Conservation (phyloP, 2,797 vertebrate species). For the Apogon talboti region DNA sequence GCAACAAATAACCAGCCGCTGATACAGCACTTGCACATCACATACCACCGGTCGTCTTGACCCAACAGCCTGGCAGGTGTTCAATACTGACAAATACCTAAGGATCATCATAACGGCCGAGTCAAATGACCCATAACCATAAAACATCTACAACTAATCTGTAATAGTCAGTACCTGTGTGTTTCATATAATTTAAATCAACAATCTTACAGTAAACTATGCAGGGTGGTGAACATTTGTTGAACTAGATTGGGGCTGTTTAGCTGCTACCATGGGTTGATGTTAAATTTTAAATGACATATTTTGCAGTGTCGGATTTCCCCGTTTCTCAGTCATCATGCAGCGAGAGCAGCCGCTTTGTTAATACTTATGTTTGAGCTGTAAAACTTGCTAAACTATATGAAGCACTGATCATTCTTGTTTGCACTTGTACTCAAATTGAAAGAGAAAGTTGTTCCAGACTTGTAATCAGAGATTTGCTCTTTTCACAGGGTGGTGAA, state of each 20-base stretch:
- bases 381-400: background rate
- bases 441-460: constrained; percentile 3
- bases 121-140: background rate
- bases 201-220: no score
- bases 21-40: constrained; percentile 91
- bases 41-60: constrained; percentile 85
- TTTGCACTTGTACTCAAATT: constrained; percentile 18
- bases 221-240: no score
- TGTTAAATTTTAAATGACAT: no score
- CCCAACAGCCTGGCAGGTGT: background rate
- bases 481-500: background rate
- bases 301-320: no score
- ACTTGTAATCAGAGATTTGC: background rate
- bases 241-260: no score
- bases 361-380: constrained; percentile 8
- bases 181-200: no score
- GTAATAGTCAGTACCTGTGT: no score
- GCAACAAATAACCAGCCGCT: constrained; percentile 91
- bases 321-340: no score
- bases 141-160: background rate
- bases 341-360: background rate
- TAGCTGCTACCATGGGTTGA: no score
- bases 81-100: background rate
- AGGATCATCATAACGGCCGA: background rate
- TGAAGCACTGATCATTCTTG: constrained; percentile 8